Evolutionary conservation across 1,140 invertebrate genomes (phyloP).

Genomic region (Drosophila dunni): DNA sequence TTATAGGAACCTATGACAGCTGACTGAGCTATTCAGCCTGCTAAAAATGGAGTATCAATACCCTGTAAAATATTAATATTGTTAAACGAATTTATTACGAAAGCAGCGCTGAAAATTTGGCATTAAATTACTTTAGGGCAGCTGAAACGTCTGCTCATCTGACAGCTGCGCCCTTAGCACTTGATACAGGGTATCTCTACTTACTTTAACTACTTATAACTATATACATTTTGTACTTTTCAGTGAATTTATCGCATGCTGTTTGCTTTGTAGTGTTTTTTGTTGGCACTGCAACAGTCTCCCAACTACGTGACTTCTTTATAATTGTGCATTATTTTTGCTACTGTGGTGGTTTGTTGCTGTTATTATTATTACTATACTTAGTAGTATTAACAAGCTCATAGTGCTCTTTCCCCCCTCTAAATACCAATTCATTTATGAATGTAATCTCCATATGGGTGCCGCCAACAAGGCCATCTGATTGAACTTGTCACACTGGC

Average conservation of each 20-base stretch:
- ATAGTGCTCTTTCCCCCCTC: not conserved
- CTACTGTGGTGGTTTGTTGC: not conserved
- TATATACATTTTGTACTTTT: slow-evolving; percentile 24
- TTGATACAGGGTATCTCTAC: slow-evolving; percentile 13
- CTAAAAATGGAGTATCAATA: no score
- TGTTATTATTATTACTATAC: not conserved
- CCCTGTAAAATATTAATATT: no score
- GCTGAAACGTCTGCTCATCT: not conserved
- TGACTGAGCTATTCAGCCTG: no score
- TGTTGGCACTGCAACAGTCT: slow-evolving; percentile 20
- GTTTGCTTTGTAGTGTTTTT: slow-evolving; percentile 36
- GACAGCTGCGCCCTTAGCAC: not conserved
- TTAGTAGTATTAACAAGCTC: slow-evolving; percentile 17
- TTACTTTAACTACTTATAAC: slow-evolving; percentile 23
- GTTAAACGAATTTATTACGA: no score
- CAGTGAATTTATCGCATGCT: slow-evolving; percentile 33
- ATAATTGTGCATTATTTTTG: slow-evolving; percentile 53
- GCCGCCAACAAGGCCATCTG: slow-evolving; percentile 52
- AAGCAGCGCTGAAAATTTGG: no score
- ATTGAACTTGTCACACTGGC: slow-evolving; percentile 69
- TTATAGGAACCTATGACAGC: no score
- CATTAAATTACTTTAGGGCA: no score
- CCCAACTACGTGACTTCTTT: slow-evolving; percentile 71
- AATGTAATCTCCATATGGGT: slow-evolving; percentile 71
- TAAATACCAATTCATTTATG: slow-evolving; percentile 34